Percentiles rank a stretch among this genome's conserved stretches.
Evolutionary conservation across 2,888 invertebrate genomes (phyloP).

Genomic region (Coleophora flavipennella): DNA sequence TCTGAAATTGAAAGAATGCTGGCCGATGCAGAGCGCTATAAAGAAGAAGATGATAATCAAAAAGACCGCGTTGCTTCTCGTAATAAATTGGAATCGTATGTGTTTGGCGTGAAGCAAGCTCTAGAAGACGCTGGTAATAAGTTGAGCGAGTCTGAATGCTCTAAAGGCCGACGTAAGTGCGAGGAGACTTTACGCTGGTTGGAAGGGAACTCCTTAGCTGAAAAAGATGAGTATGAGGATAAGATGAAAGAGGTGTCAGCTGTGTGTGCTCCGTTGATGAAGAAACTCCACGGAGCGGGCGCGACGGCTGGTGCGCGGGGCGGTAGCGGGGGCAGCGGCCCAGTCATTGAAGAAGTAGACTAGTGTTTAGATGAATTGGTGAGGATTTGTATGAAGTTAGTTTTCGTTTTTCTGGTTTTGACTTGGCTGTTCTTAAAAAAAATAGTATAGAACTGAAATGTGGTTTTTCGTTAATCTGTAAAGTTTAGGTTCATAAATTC

Average conservation of each 20-base stretch:
- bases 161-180: slow-evolving; percentile 60
- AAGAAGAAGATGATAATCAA: slow-evolving; percentile 79
- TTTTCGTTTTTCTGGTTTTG: slow-evolving; percentile 1
- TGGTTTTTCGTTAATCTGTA: too few relatives aligned
- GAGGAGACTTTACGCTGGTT: slow-evolving; percentile 77
- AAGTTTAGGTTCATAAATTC: too few relatives aligned
- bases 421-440: slow-evolving; percentile 7
- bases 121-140: slow-evolving; percentile 72
- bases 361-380: slow-evolving; percentile 23
- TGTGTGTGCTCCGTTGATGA: slow-evolving; percentile 71
- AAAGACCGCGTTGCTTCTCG: slow-evolving; percentile 76
- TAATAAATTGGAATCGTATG: slow-evolving; percentile 80
- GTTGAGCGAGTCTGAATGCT: slow-evolving; percentile 73
- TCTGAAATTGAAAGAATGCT: slow-evolving; percentile 89
- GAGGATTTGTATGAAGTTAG: too few relatives aligned
- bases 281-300: slow-evolving; percentile 54
- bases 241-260: slow-evolving; percentile 44
- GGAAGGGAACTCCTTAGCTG: slow-evolving; percentile 77
- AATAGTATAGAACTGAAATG: too few relatives aligned
- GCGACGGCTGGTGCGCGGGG: slow-evolving; percentile 10
- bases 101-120: slow-evolving; percentile 78
- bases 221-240: slow-evolving; percentile 77
- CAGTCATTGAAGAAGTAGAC: slow-evolving; percentile 74
- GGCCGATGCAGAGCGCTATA: slow-evolving; percentile 80
- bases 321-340: slow-evolving; percentile 35